Percentiles rank a stretch among this genome's conserved stretches.
Evolutionary conservation across 2,888 invertebrate species (phyloP).

Genomic region (Megastigmus dorsalis): DNA sequence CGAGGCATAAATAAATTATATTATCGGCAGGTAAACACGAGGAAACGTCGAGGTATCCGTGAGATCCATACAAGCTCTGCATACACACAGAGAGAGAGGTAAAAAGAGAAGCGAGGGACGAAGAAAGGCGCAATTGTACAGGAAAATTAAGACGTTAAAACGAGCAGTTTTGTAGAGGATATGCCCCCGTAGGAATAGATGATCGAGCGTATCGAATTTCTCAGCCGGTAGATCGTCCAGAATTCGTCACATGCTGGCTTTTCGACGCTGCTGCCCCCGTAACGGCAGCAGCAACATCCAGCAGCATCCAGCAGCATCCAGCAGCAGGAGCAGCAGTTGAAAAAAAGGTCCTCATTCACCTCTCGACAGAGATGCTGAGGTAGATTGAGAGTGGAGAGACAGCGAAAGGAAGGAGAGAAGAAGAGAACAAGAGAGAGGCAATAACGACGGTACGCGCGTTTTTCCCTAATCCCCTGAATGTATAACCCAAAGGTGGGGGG

Average conservation of each 20-base stretch:
- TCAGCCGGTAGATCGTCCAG: conserved; percentile 46
- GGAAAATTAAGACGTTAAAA: conserved; percentile 50
- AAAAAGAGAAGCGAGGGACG: not conserved
- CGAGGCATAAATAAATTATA: too few relatives aligned
- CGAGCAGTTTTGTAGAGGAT: conserved; percentile 14
- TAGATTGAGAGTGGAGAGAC: conserved; percentile 19
- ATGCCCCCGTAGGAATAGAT: conserved; percentile 56
- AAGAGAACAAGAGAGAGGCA: conserved; percentile 4
- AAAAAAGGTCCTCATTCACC: conserved; percentile 45
- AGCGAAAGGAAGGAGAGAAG: conserved; percentile 7
- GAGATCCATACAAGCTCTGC: not conserved
- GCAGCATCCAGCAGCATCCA: too few relatives aligned
- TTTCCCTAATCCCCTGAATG: conserved; percentile 61
- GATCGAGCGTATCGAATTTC: conserved; percentile 66
- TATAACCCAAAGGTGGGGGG: too few relatives aligned
- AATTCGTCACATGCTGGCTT: conserved; percentile 68
- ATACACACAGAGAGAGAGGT: not conserved
- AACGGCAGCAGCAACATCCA: too few relatives aligned
- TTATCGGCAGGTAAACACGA: not conserved
- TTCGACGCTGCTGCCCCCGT: conserved; percentile 55
- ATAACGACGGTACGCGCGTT: conserved; percentile 56
- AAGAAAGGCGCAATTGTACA: conserved; percentile 40
- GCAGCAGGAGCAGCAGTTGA: too few relatives aligned
- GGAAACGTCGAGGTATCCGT: conserved; percentile 23
- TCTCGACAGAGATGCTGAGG: conserved; percentile 30